These are phyloP conservation scores for Synanthedon andrenaeformis DNA, from an alignment of 2,888 invertebrate genomes.

Conservation along the genomic window DNA sequence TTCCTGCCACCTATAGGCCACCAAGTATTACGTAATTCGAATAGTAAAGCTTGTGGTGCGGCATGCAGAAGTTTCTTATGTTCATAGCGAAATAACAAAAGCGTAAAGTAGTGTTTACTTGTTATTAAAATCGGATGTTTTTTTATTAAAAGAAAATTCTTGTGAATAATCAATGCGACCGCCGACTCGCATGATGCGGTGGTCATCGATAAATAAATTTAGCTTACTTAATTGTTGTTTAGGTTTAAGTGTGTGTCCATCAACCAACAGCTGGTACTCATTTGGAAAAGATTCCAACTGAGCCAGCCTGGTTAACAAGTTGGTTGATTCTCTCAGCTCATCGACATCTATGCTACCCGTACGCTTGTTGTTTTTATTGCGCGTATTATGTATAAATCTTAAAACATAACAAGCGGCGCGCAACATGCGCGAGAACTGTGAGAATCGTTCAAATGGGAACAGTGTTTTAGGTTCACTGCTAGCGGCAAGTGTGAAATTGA, in stretches of 20 bases:
- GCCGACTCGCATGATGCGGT: conserved; percentile 4
- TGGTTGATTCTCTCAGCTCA: neutral
- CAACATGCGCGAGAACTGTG: conserved; percentile 4
- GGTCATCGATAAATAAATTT: neutral
- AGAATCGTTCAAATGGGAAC: conserved; percentile 1
- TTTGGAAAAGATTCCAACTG: neutral
- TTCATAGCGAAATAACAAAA: conserved; percentile 5
- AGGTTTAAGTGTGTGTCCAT: neutral
- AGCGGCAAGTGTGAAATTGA: neutral
- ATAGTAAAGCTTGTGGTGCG: conserved; percentile 6
- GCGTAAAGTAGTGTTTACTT: conserved; percentile 5
- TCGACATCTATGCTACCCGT: neutral
- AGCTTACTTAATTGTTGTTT: neutral
- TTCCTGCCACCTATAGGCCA: neutral
- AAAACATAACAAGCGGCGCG: conserved; percentile 5
- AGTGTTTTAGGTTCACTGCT: neutral
- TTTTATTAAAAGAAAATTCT: conserved; percentile 6
- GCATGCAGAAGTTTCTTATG: conserved; percentile 7
- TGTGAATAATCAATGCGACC: conserved; percentile 2
- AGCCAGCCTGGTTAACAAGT: neutral
- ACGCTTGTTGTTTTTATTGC: neutral
- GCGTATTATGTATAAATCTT: conserved; percentile 4
- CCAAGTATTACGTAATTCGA: conserved; percentile 4
- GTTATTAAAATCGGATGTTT: conserved; percentile 7
- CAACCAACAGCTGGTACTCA: neutral